Percentiles rank a stretch among this genome's conserved stretches.
These are phyloP conservation scores for Drosophila prosaltans DNA, from an alignment of 1,140 invertebrate species.

Conservation along the genomic window DNA sequence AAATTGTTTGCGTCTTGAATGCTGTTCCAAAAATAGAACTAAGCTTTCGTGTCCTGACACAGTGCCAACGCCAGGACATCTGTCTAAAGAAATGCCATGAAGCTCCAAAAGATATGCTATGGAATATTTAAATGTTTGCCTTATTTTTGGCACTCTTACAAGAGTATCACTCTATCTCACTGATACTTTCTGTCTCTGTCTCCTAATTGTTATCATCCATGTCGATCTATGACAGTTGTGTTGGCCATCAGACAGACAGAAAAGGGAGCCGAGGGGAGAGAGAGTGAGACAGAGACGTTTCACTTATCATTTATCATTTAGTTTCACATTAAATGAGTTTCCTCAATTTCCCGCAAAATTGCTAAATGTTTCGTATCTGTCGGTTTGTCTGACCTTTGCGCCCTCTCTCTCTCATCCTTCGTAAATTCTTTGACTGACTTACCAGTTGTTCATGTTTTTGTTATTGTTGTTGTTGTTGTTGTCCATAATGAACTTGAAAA, in stretches of 20 bases:
- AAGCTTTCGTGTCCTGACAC: constrained; percentile 59
- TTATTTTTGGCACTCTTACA: constrained; percentile 12
- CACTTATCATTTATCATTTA: constrained; percentile 75
- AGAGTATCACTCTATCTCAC: neutral
- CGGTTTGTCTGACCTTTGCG: constrained; percentile 24
- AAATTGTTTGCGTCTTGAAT: neutral
- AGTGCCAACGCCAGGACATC: constrained; percentile 58
- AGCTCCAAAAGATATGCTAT: constrained; percentile 27
- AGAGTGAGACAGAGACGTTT: constrained; percentile 17
- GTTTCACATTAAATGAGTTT: constrained; percentile 72
- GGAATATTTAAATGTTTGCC: constrained; percentile 22
- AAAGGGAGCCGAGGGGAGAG: neutral
- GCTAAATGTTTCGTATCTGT: constrained; percentile 28
- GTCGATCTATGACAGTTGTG: constrained; percentile 60
- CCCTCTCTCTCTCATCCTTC: neutral
- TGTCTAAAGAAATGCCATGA: constrained; percentile 1
- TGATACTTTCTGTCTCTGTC: constrained; percentile 2
- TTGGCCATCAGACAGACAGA: no score
- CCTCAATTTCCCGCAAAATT: constrained; percentile 65
- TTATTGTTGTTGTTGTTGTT: constrained; percentile 24
- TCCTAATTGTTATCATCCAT: constrained; percentile 26
- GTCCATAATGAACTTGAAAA: constrained; percentile 72
- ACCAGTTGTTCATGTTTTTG: constrained; percentile 39
- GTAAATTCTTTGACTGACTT: constrained; percentile 32
- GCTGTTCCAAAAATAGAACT: constrained; percentile 16